phyloP scores from a whole-genome alignment of 2,113 vertebrate species.

The Rhinolophus sinicus region DNA sequence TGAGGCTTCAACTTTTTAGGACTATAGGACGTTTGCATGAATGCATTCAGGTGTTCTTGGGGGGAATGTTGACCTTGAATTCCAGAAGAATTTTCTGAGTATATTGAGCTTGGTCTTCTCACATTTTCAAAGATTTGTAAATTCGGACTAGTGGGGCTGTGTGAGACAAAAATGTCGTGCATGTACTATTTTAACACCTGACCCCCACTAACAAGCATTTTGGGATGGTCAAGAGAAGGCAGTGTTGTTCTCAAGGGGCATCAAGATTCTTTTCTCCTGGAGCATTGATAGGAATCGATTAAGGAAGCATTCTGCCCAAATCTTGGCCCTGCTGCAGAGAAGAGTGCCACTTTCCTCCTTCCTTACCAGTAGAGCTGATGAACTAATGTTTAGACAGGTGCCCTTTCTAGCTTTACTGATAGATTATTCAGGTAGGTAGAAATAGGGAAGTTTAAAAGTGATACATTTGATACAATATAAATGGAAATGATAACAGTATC shows the following conservation, averaged over 20 bases:
- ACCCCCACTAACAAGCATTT: not conserved
- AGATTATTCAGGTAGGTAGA: not conserved
- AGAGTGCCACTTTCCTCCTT: not conserved
- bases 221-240: not conserved
- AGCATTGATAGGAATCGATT: not conserved
- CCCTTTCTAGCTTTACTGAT: not conserved
- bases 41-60: conserved; percentile 32
- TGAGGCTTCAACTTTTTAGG: conserved; percentile 32
- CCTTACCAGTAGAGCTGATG: not conserved
- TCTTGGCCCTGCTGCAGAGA: not conserved
- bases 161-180: not conserved
- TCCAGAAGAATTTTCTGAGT: conserved; percentile 37
- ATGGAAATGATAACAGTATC: conserved; percentile 5
- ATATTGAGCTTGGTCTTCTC: conserved; percentile 8
- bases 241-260: not conserved
- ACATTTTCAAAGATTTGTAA: conserved; percentile 10
- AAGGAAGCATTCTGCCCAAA: not conserved
- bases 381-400: not conserved
- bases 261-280: not conserved
- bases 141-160: not conserved
- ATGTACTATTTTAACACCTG: conserved; percentile 15
- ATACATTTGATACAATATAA: not conserved
- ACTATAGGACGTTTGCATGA: conserved; percentile 42
- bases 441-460: not conserved
- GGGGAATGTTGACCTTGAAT: not conserved